Evolutionary conservation across 1,140 invertebrate genomes (phyloP), one percentile per base, ranked within the genome.

Genomic region (Steinernema feltiae): DNA sequence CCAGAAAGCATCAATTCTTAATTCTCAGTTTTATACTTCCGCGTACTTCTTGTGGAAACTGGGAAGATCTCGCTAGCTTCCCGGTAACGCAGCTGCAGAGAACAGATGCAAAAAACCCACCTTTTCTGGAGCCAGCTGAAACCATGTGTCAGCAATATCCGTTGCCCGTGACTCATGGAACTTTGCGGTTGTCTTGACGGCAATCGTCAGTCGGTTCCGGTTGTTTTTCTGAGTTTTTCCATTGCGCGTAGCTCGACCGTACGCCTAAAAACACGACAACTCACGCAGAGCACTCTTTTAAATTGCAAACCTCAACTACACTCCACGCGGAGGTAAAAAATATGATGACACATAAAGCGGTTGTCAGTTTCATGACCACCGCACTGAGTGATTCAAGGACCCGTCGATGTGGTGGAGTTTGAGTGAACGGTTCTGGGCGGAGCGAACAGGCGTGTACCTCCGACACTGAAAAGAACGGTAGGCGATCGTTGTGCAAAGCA

Each of bases 91-190:
- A n/a, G n/a, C n/a, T n/a, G n/a, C n/a, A n/a, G n/a, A n/a, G n/a
- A n/a, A 24, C 1, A n/a, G 31, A 72, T n/a, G 30, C 48, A 69
- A 27, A 29, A 7, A 69, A 69, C 73, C 30, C 69, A 74, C 73
- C 70, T 74, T 48, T 46, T 74, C 69, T 12, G 73, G 73, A 7
- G 74, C 73, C 27, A 77, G 32, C 75, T 76, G 32, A 30, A 76
- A 76, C 75, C 75, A 76, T 21, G 75, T 76, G 30, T 76, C 74
- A 17, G 24, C 30, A 21, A 76, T 76, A 1, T 63, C 48, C 21
- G 3, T 48, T 0, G 76, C 31, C 17, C 75, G 75, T 29, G 75
- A 71, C 1, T 75, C 30, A 41, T 76, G 75, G 30, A 69, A 69
- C 32, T 30, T 31, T 24, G 31, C 15, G 27, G 73, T 74, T 74